These are phyloP conservation scores for Halcyon senegalensis DNA, from an alignment of 2,113 vertebrate species.

Conservation along the genomic window DNA sequence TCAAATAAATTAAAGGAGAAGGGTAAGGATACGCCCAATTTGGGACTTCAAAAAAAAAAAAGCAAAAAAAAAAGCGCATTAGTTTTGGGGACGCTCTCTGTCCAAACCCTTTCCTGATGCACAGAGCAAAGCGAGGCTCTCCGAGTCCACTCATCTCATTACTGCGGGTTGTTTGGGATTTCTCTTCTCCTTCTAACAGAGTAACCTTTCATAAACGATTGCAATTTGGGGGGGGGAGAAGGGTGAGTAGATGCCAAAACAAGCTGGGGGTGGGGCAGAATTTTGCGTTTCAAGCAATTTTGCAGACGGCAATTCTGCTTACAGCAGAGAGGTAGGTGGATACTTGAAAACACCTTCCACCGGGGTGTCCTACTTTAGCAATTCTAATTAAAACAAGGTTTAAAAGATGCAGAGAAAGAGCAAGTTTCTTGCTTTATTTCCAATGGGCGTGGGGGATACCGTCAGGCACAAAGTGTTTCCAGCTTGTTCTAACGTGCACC, in stretches of 20 bases:
- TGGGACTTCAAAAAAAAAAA: background rate
- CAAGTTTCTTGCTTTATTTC: slow-evolving; percentile 39
- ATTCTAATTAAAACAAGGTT: slow-evolving; percentile 60
- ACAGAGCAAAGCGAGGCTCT: background rate
- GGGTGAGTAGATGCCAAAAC: background rate
- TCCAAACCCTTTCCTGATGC: background rate
- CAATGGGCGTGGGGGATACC: slow-evolving; percentile 42
- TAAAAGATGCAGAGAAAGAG: slow-evolving; percentile 30
- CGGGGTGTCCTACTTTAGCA: slow-evolving; percentile 47
- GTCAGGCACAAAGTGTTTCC: slow-evolving; percentile 19
- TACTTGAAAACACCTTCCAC: slow-evolving; percentile 23
- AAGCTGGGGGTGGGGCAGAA: slow-evolving; percentile 13
- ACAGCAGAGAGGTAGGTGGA: slow-evolving; percentile 33
- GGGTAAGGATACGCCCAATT: slow-evolving; percentile 21
- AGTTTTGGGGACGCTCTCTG: background rate
- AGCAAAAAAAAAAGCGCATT: background rate
- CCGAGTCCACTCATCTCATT: background rate
- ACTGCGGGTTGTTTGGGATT: slow-evolving; percentile 11
- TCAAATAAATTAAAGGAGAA: slow-evolving; percentile 67
- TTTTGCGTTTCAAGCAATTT: slow-evolving; percentile 46
- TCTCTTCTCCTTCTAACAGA: slow-evolving; percentile 2
- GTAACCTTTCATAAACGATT: background rate
- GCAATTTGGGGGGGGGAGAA: slow-evolving; percentile 14
- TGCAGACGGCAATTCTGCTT: slow-evolving; percentile 25
- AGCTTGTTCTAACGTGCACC: slow-evolving; percentile 67